These are phyloP conservation scores for Camponotus vicinus DNA, from an alignment of 1,140 invertebrate genomes.

Conservation along the genomic window DNA sequence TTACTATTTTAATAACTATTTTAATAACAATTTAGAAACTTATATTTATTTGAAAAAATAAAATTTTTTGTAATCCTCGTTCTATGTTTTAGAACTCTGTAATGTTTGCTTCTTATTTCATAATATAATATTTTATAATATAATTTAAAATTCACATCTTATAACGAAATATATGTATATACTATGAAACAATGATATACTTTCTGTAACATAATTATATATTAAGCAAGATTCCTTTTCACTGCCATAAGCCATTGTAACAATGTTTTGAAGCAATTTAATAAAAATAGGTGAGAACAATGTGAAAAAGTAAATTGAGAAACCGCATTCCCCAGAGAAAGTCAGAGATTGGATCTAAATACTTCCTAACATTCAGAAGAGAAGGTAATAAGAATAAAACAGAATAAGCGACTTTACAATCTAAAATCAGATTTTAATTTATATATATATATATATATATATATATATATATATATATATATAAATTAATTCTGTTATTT, in stretches of 20 bases:
- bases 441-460: no score
- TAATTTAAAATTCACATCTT: conserved; percentile 4
- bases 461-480: not conserved
- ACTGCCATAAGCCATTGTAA: conserved; percentile 21
- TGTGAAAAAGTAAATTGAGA: conserved; percentile 35
- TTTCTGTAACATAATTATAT: conserved; percentile 1
- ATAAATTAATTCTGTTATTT: not conserved
- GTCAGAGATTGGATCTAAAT: conserved; percentile 23
- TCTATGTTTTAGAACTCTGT: not conserved
- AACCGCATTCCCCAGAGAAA: conserved; percentile 21
- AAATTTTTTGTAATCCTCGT: not conserved
- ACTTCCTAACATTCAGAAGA: conserved; percentile 27
- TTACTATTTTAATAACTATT: no score
- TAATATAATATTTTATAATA: not conserved
- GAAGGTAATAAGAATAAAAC: conserved; percentile 18
- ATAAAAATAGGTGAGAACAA: not conserved
- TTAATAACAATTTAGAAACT: not conserved
- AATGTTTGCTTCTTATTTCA: not conserved
- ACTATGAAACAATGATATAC: not conserved
- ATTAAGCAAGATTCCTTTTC: not conserved
- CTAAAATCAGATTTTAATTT: not conserved
- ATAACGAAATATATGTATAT: not conserved
- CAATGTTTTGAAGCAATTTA: conserved; percentile 38
- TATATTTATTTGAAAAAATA: not conserved
- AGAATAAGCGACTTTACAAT: conserved; percentile 3